phyloP scores from a whole-genome alignment of 2,888 invertebrate species.

The Zhuqinia jingwanae region DNA sequence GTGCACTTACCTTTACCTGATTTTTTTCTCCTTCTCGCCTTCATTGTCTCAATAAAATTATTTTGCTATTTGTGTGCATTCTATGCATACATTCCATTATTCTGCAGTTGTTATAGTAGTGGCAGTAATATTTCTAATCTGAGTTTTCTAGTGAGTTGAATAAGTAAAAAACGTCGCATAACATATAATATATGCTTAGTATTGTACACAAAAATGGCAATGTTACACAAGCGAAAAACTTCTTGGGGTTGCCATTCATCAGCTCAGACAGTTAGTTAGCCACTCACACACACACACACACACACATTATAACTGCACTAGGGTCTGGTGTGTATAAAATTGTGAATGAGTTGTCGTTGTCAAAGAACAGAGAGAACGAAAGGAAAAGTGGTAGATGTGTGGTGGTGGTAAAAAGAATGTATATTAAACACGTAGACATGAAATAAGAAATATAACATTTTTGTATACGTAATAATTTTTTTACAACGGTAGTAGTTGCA shows the following conservation, averaged over 20 bases:
- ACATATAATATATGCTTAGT: too few species aligned
- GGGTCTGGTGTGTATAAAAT: neutral
- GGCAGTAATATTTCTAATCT: too few species aligned
- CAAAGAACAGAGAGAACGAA: neutral
- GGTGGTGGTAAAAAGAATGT: neutral
- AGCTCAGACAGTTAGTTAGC: too few species aligned
- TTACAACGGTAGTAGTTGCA: constrained; percentile 18
- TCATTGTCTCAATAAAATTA: neutral
- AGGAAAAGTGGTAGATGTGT: constrained; percentile 21
- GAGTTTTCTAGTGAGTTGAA: too few species aligned
- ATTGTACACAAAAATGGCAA: too few species aligned
- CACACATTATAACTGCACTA: too few species aligned
- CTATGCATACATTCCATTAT: neutral
- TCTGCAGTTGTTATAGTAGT: too few species aligned
- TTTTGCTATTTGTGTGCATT: neutral
- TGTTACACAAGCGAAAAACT: too few species aligned
- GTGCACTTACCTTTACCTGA: constrained; percentile 54
- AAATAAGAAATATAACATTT: neutral
- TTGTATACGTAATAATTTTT: neutral
- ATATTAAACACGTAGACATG: constrained; percentile 12
- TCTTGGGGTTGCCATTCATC: too few species aligned
- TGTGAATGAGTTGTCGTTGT: neutral
- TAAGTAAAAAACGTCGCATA: too few species aligned
- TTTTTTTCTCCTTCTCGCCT: neutral
- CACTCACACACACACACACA: too few species aligned